These are phyloP conservation scores for Armadillidium nasatum DNA, from an alignment of 1,140 invertebrate genomes.

Conservation along the genomic window DNA sequence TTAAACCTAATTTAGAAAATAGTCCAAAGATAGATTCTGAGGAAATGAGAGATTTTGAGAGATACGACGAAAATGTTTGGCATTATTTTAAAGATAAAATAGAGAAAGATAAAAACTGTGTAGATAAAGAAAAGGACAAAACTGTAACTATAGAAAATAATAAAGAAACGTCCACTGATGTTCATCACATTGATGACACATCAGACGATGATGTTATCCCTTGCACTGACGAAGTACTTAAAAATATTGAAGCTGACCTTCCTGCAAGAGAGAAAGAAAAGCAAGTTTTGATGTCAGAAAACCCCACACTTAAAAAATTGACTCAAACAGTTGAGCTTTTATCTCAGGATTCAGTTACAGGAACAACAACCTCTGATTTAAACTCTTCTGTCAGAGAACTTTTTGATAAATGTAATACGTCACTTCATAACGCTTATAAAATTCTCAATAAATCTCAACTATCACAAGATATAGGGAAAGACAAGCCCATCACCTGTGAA, in stretches of 20 bases:
- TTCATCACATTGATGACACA: no score
- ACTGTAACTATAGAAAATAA: not conserved
- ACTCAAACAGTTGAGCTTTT: not conserved
- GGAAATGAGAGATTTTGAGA: constrained; percentile 10
- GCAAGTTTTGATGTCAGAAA: no score
- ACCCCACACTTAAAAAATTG: not conserved
- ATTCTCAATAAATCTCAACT: not conserved
- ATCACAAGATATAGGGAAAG: no score
- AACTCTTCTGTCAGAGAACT: not conserved
- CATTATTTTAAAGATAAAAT: not conserved
- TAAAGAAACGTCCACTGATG: no score
- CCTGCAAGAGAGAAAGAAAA: not conserved
- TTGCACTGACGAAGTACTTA: constrained; percentile 22
- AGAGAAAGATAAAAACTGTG: not conserved
- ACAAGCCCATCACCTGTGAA: not conserved
- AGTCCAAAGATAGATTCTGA: not conserved
- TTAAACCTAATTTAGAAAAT: not conserved
- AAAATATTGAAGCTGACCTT: constrained; percentile 21
- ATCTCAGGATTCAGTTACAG: not conserved
- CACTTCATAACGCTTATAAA: constrained; percentile 1
- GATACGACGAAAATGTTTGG: constrained; percentile 1
- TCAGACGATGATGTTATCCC: constrained; percentile 25
- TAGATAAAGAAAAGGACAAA: not conserved
- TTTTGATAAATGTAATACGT: constrained; percentile 19
- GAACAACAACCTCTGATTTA: not conserved